A percentile compares a stretch with the other conserved stretches of the same genome.
These are phyloP conservation scores for Brachyopa scutellaris DNA, from an alignment of 2,888 invertebrate species.

Conservation along the genomic window DNA sequence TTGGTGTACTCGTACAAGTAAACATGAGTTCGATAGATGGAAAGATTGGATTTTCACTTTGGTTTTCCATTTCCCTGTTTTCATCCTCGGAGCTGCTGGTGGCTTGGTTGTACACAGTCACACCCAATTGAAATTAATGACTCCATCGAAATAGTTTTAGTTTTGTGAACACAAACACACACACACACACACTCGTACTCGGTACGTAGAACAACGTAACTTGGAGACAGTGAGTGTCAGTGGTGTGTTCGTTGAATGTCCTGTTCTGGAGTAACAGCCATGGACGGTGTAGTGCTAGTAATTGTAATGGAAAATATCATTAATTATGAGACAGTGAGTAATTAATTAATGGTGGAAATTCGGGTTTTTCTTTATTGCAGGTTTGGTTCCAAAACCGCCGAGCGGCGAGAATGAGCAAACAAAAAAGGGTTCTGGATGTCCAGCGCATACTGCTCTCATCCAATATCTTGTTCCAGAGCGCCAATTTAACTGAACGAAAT, in stretches of 20 bases:
- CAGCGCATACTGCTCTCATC: constrained; percentile 98
- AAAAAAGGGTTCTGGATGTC: constrained; percentile 97
- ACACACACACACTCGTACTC: too few relatives aligned
- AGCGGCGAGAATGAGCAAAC: constrained; percentile 99
- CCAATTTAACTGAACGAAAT: constrained; percentile 95
- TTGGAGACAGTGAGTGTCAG: constrained; percentile 10
- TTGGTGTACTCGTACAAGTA: too few relatives aligned
- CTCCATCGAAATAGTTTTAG: constrained; percentile 52
- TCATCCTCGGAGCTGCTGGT: constrained; percentile 22
- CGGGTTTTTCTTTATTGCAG: constrained; percentile 83
- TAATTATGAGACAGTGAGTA: constrained; percentile 23
- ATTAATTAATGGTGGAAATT: constrained; percentile 18
- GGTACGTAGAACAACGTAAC: constrained; percentile 2
- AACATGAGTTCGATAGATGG: constrained; percentile 12
- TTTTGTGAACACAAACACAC: constrained; percentile 19
- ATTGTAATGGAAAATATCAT: constrained; percentile 22
- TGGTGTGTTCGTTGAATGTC: constrained; percentile 11
- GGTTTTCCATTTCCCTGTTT: constrained; percentile 38
- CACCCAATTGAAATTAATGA: constrained; percentile 67
- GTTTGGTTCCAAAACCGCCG: constrained; percentile 99
- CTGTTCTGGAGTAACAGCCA: not conserved
- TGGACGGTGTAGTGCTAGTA: constrained; percentile 14
- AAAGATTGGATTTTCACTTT: constrained; percentile 44
- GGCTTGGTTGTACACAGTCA: constrained; percentile 47
- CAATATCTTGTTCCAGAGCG: constrained; percentile 97